Percentiles rank a stretch among this genome's conserved stretches.
These are phyloP conservation scores for Cyprinodon variegatus DNA, from an alignment of 2,113 vertebrate species.

Conservation along the genomic window DNA sequence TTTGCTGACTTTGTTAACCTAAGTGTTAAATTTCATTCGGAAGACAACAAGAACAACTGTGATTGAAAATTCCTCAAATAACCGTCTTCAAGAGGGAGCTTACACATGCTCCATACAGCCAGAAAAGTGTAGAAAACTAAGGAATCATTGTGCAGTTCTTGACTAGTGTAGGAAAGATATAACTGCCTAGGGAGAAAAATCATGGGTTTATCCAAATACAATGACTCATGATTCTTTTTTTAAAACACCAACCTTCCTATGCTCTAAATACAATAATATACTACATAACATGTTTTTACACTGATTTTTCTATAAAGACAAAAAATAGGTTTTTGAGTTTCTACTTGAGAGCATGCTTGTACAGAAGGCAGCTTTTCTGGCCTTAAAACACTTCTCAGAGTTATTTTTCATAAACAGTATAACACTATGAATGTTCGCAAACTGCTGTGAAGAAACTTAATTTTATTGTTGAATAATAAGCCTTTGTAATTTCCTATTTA, in stretches of 20 bases:
- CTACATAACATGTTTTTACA: not conserved
- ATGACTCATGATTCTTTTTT: too few species aligned
- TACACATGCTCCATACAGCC: not conserved
- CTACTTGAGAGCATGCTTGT: not conserved
- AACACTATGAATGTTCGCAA: not conserved
- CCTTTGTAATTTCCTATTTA: not conserved
- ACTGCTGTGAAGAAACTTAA: not conserved
- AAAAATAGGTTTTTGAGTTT: not conserved
- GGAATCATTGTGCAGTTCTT: not conserved
- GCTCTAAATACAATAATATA: too few species aligned
- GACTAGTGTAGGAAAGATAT: not conserved
- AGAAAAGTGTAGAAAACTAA: not conserved
- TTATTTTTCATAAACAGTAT: not conserved
- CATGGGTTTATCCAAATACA: too few species aligned
- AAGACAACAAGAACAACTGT: constrained; percentile 20
- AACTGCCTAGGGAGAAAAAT: not conserved
- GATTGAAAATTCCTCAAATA: not conserved
- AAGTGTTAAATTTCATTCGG: constrained; percentile 39
- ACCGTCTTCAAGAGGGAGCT: not conserved
- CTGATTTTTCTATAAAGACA: not conserved
- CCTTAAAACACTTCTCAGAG: not conserved
- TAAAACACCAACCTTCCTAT: too few species aligned
- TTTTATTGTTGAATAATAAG: not conserved
- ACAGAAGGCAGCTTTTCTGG: not conserved
- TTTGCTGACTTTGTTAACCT: constrained; percentile 45